Evolutionary conservation across 2,113 vertebrate genomes (phyloP).

Genomic region (Psephotus haematonotus): DNA sequence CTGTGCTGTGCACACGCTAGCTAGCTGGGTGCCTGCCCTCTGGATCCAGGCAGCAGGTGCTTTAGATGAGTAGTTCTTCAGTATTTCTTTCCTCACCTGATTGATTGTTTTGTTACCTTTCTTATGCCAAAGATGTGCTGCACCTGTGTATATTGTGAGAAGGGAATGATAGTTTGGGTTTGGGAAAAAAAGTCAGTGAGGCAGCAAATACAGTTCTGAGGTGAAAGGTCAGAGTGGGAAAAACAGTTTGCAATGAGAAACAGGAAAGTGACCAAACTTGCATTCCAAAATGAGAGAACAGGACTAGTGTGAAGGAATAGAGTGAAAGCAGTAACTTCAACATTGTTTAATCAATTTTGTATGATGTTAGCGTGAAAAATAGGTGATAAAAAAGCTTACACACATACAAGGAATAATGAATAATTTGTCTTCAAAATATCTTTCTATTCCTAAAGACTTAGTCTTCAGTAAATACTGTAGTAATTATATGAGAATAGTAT

Average conservation of each 20-base stretch:
- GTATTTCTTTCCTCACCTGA: neutral
- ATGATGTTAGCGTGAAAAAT: neutral
- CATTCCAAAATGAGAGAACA: neutral
- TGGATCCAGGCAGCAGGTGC: neutral
- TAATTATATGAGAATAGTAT: neutral
- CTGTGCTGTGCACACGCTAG: neutral
- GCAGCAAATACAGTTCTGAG: neutral
- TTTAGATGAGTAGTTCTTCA: neutral
- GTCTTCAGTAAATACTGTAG: neutral
- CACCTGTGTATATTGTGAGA: neutral
- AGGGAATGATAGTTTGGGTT: neutral
- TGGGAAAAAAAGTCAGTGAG: neutral
- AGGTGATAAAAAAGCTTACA: neutral
- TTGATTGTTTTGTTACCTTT: neutral
- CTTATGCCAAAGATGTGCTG: fast-evolving
- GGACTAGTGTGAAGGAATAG: neutral
- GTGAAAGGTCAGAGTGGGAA: neutral
- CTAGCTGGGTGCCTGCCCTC: neutral
- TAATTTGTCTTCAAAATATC: neutral
- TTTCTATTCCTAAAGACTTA: neutral
- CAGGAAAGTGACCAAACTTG: neutral
- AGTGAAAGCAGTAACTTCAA: neutral
- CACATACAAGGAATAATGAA: neutral
- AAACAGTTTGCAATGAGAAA: neutral
- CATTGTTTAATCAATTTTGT: neutral